Percentiles rank a stretch among this genome's conserved stretches.
These are phyloP conservation scores for Cyphomyrus plagiostoma DNA, from an alignment of 2,113 vertebrate genomes.

Conservation along the genomic window DNA sequence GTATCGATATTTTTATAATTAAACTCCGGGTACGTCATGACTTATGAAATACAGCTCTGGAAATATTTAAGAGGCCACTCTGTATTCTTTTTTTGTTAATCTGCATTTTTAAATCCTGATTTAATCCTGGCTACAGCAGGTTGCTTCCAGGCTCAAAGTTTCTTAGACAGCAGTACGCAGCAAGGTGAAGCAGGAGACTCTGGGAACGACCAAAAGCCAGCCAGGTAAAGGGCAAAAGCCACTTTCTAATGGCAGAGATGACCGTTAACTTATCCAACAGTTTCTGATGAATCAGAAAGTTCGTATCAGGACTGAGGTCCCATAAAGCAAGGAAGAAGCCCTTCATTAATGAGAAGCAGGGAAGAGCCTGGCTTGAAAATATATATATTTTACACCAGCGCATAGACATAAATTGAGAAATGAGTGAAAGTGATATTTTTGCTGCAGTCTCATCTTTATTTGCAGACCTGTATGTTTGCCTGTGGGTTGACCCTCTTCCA, in stretches of 20 bases:
- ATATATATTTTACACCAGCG: too few species aligned
- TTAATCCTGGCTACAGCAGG: background rate
- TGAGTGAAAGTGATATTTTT: background rate
- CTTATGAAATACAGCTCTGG: background rate
- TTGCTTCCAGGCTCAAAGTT: background rate
- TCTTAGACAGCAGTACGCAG: background rate
- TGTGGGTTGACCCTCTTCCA: background rate
- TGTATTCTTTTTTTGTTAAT: background rate
- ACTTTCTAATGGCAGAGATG: background rate
- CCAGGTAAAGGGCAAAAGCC: background rate
- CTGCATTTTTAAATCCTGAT: background rate
- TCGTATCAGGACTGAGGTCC: too few species aligned
- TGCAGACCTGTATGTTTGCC: background rate
- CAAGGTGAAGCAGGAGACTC: background rate
- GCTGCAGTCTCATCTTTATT: background rate
- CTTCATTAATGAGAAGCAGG: too few species aligned
- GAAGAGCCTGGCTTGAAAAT: too few species aligned
- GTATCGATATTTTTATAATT: conserved; percentile 7
- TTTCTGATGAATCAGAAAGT: background rate
- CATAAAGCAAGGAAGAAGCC: too few species aligned
- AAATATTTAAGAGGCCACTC: background rate
- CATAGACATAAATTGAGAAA: background rate
- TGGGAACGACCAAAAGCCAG: background rate
- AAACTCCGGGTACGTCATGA: background rate
- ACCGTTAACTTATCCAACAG: background rate